Evolutionary conservation across 2,113 vertebrate species (phyloP).

Genomic region (Scomber japonicus): DNA sequence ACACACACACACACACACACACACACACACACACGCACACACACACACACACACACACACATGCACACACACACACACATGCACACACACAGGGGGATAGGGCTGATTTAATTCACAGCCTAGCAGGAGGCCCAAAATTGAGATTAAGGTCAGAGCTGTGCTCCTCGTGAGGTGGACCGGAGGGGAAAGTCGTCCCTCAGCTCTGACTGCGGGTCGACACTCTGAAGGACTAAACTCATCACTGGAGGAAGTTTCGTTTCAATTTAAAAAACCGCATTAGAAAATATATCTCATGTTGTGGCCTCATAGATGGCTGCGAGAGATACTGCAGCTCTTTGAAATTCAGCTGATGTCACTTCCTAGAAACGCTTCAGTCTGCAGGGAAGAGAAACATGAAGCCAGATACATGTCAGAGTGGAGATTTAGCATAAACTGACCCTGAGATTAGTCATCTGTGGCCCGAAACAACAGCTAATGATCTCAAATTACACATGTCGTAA

Average conservation of each 20-base stretch:
- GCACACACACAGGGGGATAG: conserved; percentile 50
- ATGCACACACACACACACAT: conserved; percentile 27
- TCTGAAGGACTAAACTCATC: conserved; percentile 62
- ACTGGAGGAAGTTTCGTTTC: conserved; percentile 28
- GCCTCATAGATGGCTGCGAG: conserved; percentile 36
- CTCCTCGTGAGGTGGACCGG: conserved; percentile 54
- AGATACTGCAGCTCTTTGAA: conserved; percentile 30
- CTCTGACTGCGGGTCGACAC: conserved; percentile 61
- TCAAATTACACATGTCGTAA: too few species aligned
- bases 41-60: too few species aligned
- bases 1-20: too few species aligned
- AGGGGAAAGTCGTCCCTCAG: conserved; percentile 64
- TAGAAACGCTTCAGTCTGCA: conserved; percentile 12
- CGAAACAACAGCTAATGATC: too few species aligned
- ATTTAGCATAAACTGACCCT: too few species aligned
- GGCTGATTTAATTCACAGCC: conserved; percentile 72
- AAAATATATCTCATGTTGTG: conserved; percentile 31
- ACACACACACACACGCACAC: too few species aligned
- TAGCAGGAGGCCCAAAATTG: conserved; percentile 68
- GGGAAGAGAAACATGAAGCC: background rate
- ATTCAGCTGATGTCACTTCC: background rate
- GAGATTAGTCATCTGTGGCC: too few species aligned
- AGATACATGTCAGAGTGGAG: background rate
- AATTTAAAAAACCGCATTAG: conserved; percentile 1
- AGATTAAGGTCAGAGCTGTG: conserved; percentile 74